Percentiles rank a stretch among this genome's conserved stretches.
These are phyloP conservation scores for Adrianichthys oophorus DNA, from an alignment of 2,797 vertebrate species.

Conservation along the genomic window DNA sequence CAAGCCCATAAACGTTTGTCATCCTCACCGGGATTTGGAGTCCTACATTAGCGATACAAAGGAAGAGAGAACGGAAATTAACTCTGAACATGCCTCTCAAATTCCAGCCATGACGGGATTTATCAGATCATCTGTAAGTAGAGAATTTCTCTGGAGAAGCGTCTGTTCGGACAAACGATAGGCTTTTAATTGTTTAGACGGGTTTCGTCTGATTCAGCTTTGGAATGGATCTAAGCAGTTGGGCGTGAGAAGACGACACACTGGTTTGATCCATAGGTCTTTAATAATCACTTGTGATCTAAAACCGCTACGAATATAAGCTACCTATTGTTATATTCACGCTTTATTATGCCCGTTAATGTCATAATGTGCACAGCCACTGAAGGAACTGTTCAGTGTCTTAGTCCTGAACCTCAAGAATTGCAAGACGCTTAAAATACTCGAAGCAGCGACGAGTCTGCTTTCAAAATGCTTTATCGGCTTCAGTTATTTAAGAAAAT, in stretches of 20 bases:
- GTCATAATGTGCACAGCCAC: conserved; percentile 57
- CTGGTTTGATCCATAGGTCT: conserved; percentile 46
- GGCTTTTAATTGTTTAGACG: conserved; percentile 62
- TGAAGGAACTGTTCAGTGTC: conserved; percentile 75
- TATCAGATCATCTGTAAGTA: conserved; percentile 76
- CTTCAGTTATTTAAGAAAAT: conserved; percentile 7
- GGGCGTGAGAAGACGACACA: conserved; percentile 68
- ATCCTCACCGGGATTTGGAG: conserved; percentile 44
- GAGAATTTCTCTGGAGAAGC: conserved; percentile 35
- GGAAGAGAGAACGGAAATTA: conserved; percentile 49
- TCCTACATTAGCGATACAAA: conserved; percentile 46
- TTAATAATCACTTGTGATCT: conserved; percentile 47
- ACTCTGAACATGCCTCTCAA: conserved; percentile 73
- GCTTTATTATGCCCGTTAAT: conserved; percentile 69
- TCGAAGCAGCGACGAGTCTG: conserved; percentile 46
- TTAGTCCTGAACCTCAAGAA: conserved; percentile 73
- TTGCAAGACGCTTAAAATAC: conserved; percentile 43
- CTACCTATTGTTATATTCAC: conserved; percentile 74
- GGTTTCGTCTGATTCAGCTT: conserved; percentile 46
- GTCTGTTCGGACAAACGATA: conserved; percentile 39
- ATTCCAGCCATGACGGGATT: conserved; percentile 76
- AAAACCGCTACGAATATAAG: conserved; percentile 61
- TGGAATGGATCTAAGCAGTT: conserved; percentile 49
- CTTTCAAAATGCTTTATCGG: conserved; percentile 31
- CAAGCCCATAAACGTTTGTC: conserved; percentile 44